Evolutionary conservation across 2,888 invertebrate species (phyloP).

Genomic region (Tubulanus polymorphus): DNA sequence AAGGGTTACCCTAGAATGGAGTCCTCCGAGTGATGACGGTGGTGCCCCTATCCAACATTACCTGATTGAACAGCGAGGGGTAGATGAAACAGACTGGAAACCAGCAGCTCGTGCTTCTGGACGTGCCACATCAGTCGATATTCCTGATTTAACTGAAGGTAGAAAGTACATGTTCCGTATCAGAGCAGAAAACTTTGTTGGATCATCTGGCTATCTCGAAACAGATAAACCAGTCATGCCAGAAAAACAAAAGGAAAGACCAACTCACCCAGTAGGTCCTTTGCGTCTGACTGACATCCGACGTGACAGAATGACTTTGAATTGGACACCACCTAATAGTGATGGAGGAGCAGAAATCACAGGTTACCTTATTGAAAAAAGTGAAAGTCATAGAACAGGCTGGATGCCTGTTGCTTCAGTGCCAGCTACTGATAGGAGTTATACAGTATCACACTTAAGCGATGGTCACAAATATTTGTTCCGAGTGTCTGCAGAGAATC

Average conservation of each 20-base stretch:
- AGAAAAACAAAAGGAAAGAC: conserved; percentile 26
- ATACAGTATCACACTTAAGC: conserved; percentile 59
- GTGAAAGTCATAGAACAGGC: conserved; percentile 27
- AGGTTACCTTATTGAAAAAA: conserved; percentile 37
- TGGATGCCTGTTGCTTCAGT: conserved; percentile 17
- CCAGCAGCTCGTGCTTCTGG: background rate
- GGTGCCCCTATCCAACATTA: conserved; percentile 39
- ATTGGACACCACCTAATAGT: conserved; percentile 51
- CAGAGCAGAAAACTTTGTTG: conserved; percentile 80
- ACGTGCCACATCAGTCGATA: conserved; percentile 4
- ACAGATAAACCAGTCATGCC: background rate
- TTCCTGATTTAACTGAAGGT: conserved; percentile 68
- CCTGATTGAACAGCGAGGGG: conserved; percentile 54
- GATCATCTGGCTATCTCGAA: conserved; percentile 82
- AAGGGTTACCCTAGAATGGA: conserved; percentile 41
- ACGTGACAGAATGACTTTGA: conserved; percentile 46
- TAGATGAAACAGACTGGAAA: conserved; percentile 43
- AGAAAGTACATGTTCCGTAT: conserved; percentile 86
- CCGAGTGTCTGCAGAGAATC: conserved; percentile 65
- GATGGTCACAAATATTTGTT: conserved; percentile 53
- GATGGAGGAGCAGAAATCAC: conserved; percentile 49
- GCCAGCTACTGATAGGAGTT: conserved; percentile 28
- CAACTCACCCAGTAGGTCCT: conserved; percentile 44
- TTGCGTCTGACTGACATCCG: conserved; percentile 43
- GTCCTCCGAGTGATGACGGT: conserved; percentile 44